Percentiles rank a stretch among this genome's conserved stretches.
Conservation (phyloP, 2,113 vertebrate species). For the Mirza zaza region DNA sequence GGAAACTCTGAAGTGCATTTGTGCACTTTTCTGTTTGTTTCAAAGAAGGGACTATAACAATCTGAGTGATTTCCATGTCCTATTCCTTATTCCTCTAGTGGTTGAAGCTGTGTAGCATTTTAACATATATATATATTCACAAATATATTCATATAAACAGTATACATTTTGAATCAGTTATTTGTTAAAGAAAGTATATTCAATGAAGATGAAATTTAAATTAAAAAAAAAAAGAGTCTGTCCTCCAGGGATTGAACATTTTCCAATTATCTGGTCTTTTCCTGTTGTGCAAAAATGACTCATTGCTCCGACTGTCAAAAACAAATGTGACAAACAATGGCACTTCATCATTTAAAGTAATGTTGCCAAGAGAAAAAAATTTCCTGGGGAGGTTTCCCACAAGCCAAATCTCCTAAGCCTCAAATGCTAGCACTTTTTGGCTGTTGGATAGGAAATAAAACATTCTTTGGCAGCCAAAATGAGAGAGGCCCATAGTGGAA, state of each 20-base stretch:
- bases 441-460: constrained; percentile 61
- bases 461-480: constrained; percentile 77
- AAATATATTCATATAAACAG: constrained; percentile 80
- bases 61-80: constrained; percentile 73
- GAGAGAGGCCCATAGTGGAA: constrained; percentile 54
- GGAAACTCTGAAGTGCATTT: constrained; percentile 76
- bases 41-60: constrained; percentile 74
- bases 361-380: constrained; percentile 72
- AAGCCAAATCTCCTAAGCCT: constrained; percentile 57
- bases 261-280: constrained; percentile 77
- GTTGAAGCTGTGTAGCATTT: constrained; percentile 81
- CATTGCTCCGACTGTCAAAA: constrained; percentile 80
- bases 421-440: constrained; percentile 69
- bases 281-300: constrained; percentile 69
- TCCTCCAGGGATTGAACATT: constrained; percentile 64
- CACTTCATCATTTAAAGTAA: constrained; percentile 75
- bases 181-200: constrained; percentile 77
- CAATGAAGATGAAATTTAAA: constrained; percentile 59
- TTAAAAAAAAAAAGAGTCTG: constrained; percentile 35
- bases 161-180: constrained; percentile 83
- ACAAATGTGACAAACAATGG: constrained; percentile 72
- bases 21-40: constrained; percentile 79
- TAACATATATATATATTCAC: constrained; percentile 75
- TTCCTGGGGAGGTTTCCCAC: constrained; percentile 69
- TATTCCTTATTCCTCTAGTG: constrained; percentile 77